Evolutionary conservation across 2,797 vertebrate species (phyloP), one percentile per base, ranked within the genome.

Genomic region (Falco cherrug): DNA sequence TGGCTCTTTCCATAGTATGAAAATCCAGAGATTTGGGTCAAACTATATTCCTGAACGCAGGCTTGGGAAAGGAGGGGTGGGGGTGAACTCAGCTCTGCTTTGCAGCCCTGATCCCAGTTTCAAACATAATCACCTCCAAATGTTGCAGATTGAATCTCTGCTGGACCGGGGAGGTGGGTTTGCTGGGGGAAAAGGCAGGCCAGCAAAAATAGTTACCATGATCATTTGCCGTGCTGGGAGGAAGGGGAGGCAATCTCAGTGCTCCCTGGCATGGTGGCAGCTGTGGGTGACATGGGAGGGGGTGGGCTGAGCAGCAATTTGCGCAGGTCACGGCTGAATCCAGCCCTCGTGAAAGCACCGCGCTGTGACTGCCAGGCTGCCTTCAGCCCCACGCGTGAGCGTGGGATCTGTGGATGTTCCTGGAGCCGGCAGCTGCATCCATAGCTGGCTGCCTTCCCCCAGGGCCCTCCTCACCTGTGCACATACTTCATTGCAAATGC

Each of bases 391-490:
- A 2, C 0, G 1, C 22, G 73, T 7, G 56, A 74, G 18, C 3
- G 1, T 35, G 83, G 86, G 48, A 82, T 10, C 68, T 0, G 0
- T 13, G 84, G 84, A 19, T 50, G 60, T 11, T 77, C 57, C 71
- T 10, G 69, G 60, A 83, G 74, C 47, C 10, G 5, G 57, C 85
- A 84, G 75, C 90, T 92, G 90, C 48, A 53, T 60, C 76, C 2
- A 0, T 20, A 26, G 39, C 80, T 28, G 71, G 51, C 67, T 81
- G 79, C 59, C 29, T 91, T 61, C 57, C 92, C 93, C 76, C 10
- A 4, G 54, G 89, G 87, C 68, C 29, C 64, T 69, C 41, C 90
- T 87, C 94, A 92, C 94, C 94, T 95, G 94, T 4, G 12, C 84
- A 11, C 51, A 16, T 25, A 11, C 70, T 76, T 43, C 75, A 31